Evolutionary conservation across 1,140 invertebrate genomes (phyloP).

Genomic region (Argopecten irradians): DNA sequence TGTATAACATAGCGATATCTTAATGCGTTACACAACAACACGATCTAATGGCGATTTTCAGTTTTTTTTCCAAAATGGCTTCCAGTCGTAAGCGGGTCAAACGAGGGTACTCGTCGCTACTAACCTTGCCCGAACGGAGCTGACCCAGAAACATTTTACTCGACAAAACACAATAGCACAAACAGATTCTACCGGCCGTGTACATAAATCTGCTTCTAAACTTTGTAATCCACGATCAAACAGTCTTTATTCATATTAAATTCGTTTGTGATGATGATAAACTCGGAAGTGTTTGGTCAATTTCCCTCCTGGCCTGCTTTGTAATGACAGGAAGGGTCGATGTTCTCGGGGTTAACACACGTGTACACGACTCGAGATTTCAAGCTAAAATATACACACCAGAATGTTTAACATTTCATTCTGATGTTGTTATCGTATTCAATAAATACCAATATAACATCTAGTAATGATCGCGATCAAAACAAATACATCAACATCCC

Average conservation of each 20-base stretch:
- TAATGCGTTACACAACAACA: background rate
- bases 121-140: background rate
- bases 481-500: background rate
- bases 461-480: background rate
- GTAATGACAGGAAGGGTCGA: background rate
- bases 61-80: conserved; percentile 19
- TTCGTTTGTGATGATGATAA: no score
- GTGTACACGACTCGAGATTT: background rate
- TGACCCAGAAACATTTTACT: background rate
- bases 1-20: background rate
- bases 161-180: background rate
- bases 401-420: background rate
- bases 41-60: background rate
- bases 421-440: background rate
- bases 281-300: background rate
- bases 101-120: background rate
- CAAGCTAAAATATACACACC: background rate
- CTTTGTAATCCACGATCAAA: no score
- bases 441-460: background rate
- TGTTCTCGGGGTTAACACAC: background rate
- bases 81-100: background rate
- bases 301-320: background rate
- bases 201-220: no score
- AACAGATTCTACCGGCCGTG: background rate
- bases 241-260: no score